Evolutionary conservation across 92 coral and sea anemone species (phyloP).

Genomic region (Blastomussa wellsi): DNA sequence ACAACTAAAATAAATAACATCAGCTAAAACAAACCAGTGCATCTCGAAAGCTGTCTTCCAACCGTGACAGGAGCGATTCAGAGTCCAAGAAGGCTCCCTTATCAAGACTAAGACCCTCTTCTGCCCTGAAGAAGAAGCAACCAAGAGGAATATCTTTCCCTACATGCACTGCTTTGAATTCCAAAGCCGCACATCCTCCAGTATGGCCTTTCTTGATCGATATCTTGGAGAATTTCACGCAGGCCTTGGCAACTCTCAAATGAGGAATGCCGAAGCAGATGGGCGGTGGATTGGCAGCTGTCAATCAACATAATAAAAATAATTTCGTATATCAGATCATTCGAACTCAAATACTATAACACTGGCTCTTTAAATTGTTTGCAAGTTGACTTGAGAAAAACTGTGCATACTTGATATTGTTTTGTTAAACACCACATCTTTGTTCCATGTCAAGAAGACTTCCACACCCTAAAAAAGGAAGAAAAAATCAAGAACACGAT

Average conservation of each 20-base stretch:
- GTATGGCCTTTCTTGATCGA: constrained; percentile 41
- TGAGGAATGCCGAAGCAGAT: constrained; percentile 61
- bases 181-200: constrained; percentile 43
- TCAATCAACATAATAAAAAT: constrained; percentile 17
- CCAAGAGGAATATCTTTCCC: constrained; percentile 38
- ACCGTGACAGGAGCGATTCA: background rate
- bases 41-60: background rate
- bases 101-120: background rate
- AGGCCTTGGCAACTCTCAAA: constrained; percentile 33
- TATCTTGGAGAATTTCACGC: constrained; percentile 50
- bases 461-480: constrained; percentile 16
- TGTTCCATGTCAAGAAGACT: constrained; percentile 46
- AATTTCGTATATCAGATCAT: background rate
- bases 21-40: constrained; percentile 2
- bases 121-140: constrained; percentile 46
- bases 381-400: background rate
- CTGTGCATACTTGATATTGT: constrained; percentile 31
- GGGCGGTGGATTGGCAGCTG: constrained; percentile 67
- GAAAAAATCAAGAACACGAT: background rate
- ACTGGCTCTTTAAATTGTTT: too few relatives aligned
- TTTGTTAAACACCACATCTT: constrained; percentile 30
- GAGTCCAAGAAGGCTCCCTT: constrained; percentile 21
- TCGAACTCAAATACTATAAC: too few relatives aligned
- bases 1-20: background rate
- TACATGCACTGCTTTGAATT: background rate